These are phyloP conservation scores for Mormyrops boulengeri DNA, from an alignment of 2,797 vertebrate species.

Conservation along the genomic window DNA sequence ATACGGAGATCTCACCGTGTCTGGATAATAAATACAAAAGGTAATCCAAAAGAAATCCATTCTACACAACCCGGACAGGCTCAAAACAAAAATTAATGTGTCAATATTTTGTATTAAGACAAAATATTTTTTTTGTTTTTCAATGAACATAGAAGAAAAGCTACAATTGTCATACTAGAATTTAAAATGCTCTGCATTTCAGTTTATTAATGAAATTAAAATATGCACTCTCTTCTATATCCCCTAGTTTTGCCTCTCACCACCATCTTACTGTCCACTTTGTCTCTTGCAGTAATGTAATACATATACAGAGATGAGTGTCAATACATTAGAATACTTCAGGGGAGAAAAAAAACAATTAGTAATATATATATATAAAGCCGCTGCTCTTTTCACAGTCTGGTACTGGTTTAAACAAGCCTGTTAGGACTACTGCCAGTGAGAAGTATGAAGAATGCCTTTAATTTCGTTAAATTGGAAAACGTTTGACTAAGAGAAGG, in stretches of 20 bases:
- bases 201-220: constrained; percentile 47
- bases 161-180: constrained; percentile 74
- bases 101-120: constrained; percentile 67
- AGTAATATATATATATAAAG: background rate
- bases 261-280: background rate
- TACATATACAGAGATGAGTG: background rate
- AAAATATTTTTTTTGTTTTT: constrained; percentile 60
- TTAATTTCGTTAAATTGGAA: background rate
- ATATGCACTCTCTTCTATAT: background rate
- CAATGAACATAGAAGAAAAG: constrained; percentile 68
- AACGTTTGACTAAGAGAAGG: background rate
- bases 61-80: background rate
- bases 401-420: background rate
- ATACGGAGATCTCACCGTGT: background rate
- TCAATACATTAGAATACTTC: background rate
- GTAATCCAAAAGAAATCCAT: background rate
- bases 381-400: background rate
- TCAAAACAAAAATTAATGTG: constrained; percentile 40
- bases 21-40: background rate
- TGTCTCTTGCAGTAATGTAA: background rate
- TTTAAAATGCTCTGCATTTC: constrained; percentile 70
- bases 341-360: background rate
- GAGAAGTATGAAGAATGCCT: background rate
- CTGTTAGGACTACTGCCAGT: background rate
- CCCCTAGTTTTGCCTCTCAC: background rate